Conservation (phyloP, 2,888 invertebrate species). For the Mythimna vitellina region DNA sequence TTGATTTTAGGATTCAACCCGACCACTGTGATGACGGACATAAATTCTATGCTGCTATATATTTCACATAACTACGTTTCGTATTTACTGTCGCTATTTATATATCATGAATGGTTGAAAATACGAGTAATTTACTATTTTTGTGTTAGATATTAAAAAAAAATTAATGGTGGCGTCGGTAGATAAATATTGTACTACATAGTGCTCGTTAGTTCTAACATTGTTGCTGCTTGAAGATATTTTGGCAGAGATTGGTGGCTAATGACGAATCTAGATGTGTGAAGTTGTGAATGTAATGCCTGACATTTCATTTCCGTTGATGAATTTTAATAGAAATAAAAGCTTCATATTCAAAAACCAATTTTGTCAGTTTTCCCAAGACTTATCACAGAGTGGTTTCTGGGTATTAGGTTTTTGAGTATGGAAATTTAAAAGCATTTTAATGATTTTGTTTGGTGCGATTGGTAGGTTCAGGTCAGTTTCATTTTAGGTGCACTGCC, state of each 20-base stretch:
- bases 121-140: slow-evolving; percentile 58
- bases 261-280: slow-evolving; percentile 12
- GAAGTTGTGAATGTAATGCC: background rate
- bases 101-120: slow-evolving; percentile 60
- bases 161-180: slow-evolving; percentile 37
- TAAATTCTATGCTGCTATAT: slow-evolving; percentile 60
- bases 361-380: too few relatives aligned
- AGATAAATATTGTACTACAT: slow-evolving; percentile 35
- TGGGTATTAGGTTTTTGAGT: too few relatives aligned
- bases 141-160: slow-evolving; percentile 39
- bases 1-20: slow-evolving; percentile 82
- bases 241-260: slow-evolving; percentile 25
- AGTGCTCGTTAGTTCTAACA: slow-evolving; percentile 29
- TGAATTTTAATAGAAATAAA: background rate
- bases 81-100: slow-evolving; percentile 51
- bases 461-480: too few relatives aligned
- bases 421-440: too few relatives aligned
- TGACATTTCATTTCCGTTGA: background rate
- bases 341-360: background rate
- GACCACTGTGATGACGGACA: slow-evolving; percentile 79
- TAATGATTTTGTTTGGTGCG: too few relatives aligned
- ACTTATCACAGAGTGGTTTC: too few relatives aligned
- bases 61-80: slow-evolving; percentile 46
- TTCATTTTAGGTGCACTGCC: too few relatives aligned
- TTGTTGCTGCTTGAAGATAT: slow-evolving; percentile 23